Conservation (phyloP, 2,888 invertebrate genomes). For the Spisula subtruncata region DNA sequence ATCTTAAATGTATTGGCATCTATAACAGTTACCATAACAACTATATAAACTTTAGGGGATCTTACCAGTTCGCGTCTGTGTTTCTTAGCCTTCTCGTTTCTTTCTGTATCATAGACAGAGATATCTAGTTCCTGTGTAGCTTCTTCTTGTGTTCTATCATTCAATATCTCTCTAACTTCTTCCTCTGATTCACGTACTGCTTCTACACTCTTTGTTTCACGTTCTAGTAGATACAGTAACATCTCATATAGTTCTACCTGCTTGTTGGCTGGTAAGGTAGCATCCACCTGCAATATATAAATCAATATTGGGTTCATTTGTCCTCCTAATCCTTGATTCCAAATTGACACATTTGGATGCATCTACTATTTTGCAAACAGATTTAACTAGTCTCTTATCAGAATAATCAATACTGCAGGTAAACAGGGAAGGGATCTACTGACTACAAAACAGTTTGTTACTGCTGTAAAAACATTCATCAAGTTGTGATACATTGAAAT, state of each 20-base stretch:
- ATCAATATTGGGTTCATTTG: neutral
- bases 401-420: too few relatives aligned
- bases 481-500: too few relatives aligned
- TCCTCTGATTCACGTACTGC: slow-evolving; percentile 86
- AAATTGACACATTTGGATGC: too few relatives aligned
- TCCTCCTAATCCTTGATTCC: too few relatives aligned
- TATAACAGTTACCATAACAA: too few relatives aligned
- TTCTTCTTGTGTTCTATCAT: slow-evolving; percentile 86
- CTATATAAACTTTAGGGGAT: too few relatives aligned
- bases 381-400: too few relatives aligned
- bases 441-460: too few relatives aligned
- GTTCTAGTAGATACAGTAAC: slow-evolving; percentile 84
- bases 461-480: too few relatives aligned
- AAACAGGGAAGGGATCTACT: too few relatives aligned
- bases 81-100: slow-evolving; percentile 88
- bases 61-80: slow-evolving; percentile 86
- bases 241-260: slow-evolving; percentile 87
- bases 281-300: slow-evolving; percentile 83
- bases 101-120: slow-evolving; percentile 87
- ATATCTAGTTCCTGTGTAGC: slow-evolving; percentile 85
- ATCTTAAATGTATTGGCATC: too few relatives aligned
- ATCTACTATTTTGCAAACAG: too few relatives aligned
- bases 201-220: slow-evolving; percentile 84
- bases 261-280: slow-evolving; percentile 82
- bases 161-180: slow-evolving; percentile 86